These are phyloP conservation scores for Nudaria mundana DNA, from an alignment of 2,888 invertebrate genomes.

Conservation along the genomic window DNA sequence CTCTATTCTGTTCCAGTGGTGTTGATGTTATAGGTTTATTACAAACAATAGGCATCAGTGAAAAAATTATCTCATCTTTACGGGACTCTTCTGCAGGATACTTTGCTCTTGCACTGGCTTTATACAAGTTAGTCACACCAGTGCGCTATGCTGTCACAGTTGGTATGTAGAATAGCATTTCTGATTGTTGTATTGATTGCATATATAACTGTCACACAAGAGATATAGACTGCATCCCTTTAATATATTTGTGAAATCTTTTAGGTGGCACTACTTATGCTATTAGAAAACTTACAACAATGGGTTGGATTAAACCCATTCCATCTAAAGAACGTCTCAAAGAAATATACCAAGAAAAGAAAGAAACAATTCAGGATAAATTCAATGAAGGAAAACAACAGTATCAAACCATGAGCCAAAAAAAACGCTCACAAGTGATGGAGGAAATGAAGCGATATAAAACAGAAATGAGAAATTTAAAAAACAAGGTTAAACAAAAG, in stretches of 20 bases:
- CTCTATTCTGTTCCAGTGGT: conserved; percentile 85
- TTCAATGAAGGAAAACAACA: conserved; percentile 80
- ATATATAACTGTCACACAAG: neutral
- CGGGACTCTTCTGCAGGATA: conserved; percentile 92
- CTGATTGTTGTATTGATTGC: neutral
- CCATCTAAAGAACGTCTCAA: conserved; percentile 84
- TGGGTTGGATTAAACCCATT: conserved; percentile 92
- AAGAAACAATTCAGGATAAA: conserved; percentile 82
- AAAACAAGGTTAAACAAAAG: conserved; percentile 71
- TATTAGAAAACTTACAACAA: conserved; percentile 89
- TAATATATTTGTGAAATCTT: too few species aligned
- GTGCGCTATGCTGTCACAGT: conserved; percentile 95
- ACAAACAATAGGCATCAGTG: conserved; percentile 89
- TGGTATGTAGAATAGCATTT: conserved; percentile 78
- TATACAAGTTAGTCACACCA: conserved; percentile 97
- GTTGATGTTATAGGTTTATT: conserved; percentile 92
- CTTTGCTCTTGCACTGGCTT: conserved; percentile 92
- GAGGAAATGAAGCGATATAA: conserved; percentile 76
- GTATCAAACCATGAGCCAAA: conserved; percentile 66
- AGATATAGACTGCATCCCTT: too few species aligned
- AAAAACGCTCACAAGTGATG: conserved; percentile 69
- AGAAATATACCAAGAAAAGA: conserved; percentile 83
- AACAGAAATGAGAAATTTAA: conserved; percentile 70
- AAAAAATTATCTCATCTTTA: conserved; percentile 88
- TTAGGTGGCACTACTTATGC: conserved; percentile 92